These are phyloP conservation scores for Ctenoplectra terminalis DNA, from an alignment of 1,140 invertebrate species.

Conservation along the genomic window DNA sequence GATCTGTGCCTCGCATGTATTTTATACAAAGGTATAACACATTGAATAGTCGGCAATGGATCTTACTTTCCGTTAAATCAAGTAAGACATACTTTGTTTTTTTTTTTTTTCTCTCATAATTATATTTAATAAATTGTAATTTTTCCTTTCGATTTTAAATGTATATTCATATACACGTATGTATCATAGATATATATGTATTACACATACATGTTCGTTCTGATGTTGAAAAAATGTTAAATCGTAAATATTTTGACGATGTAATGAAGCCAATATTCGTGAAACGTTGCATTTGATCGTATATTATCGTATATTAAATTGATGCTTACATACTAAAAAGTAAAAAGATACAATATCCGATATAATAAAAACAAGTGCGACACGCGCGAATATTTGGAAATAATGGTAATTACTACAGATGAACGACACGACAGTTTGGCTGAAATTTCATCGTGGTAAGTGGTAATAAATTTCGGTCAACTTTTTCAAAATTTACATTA, in stretches of 20 bases:
- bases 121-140: background rate
- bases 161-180: background rate
- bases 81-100: too few relatives aligned
- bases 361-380: slow-evolving; percentile 27
- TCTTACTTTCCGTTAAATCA: slow-evolving; percentile 35
- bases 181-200: background rate
- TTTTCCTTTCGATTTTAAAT: background rate
- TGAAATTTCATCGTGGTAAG: background rate
- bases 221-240: background rate
- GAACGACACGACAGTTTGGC: background rate
- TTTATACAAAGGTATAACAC: slow-evolving; percentile 78
- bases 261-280: background rate
- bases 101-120: too few relatives aligned
- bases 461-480: background rate
- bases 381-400: background rate
- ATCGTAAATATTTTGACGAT: background rate
- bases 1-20: slow-evolving; percentile 72
- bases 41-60: slow-evolving; percentile 67
- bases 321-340: background rate
- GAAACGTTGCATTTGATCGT: too few relatives aligned
- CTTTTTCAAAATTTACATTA: background rate
- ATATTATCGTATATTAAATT: slow-evolving; percentile 35
- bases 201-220: background rate
- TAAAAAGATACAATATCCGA: slow-evolving; percentile 16
- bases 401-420: background rate